Evolutionary conservation across 2,113 vertebrate genomes (phyloP), one percentile per base, ranked within the genome.

Genomic region (Varanus salvator): DNA sequence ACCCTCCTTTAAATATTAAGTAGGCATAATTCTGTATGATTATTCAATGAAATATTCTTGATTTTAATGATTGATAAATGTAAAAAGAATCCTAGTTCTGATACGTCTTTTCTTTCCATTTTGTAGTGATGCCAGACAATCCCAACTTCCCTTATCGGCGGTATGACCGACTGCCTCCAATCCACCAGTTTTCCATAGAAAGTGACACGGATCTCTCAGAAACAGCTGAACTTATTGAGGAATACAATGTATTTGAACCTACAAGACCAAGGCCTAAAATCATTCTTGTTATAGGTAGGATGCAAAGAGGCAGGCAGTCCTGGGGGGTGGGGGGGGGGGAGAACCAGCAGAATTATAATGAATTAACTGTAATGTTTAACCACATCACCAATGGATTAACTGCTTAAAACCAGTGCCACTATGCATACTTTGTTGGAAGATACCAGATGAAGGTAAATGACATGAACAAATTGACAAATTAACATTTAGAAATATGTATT

Each of bases 121-220:
- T 97, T 95, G 54, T 97, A 99, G 99, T 99, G 96, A 96, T 99
- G 97, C 99, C 99, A 85, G 99, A 99, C 93, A 99, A 98, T 93
- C 97, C 98, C 23, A 99, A 98, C 94, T 99, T 99, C 88, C 98
- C 99, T 0, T 99, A 99, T 95, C 98, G 98, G 52, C 97, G 98
- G 0, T 99, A 99, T 4, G 99, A 99, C 76, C 98, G 99, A 15
- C 98, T 99, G 60, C 99, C 99, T 72, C 99, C 99, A 50, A 99
- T 99, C 95, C 99, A 98, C 90, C 99, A 99, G 96, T 99, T 99
- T 93, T 99, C 99, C 60, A 99, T 99, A 80, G 99, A 99, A 95
- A 99, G 99, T 34, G 99, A 99, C 96, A 99, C 99, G 0, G 99
- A 99, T 95, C 98, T 99, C 87, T 99, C 99, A 0, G 99, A 99